Conservation (phyloP, 1,140 invertebrate species). For the Ganaspis sp. region DNA sequence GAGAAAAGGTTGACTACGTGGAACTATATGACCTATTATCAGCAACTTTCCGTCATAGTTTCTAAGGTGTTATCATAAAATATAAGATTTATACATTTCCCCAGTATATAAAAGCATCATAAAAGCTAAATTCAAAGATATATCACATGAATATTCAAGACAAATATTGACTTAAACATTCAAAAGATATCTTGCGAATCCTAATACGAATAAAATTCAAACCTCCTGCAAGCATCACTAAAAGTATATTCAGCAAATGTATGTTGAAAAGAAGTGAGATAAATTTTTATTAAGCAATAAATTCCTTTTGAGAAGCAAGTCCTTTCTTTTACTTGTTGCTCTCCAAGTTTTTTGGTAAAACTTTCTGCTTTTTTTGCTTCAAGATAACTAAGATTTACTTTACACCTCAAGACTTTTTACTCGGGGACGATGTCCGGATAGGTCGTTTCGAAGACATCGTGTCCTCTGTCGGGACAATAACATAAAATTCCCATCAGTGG, state of each 20-base stretch:
- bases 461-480: constrained; percentile 12
- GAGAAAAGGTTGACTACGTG: not conserved
- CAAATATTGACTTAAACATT: no score
- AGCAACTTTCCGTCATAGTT: no score
- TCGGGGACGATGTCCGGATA: not conserved
- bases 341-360: not conserved
- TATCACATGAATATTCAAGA: no score
- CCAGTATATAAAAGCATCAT: no score
- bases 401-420: constrained; percentile 21
- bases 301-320: constrained; percentile 4
- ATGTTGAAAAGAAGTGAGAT: constrained; percentile 11
- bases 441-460: not conserved
- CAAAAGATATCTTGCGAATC: no score
- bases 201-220: not conserved
- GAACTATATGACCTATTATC: not conserved
- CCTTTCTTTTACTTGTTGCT: constrained; percentile 22
- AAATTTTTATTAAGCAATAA: constrained; percentile 29
- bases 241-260: not conserved
- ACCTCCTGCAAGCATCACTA: not conserved
- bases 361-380: not conserved
- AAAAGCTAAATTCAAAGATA: no score
- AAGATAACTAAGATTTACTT: constrained; percentile 27
- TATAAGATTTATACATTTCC: no score
- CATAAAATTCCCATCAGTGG: constrained; percentile 23
- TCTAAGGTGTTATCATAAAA: no score